Conservation (phyloP, 2,113 vertebrate genomes). For the Microtus richardsoni region DNA sequence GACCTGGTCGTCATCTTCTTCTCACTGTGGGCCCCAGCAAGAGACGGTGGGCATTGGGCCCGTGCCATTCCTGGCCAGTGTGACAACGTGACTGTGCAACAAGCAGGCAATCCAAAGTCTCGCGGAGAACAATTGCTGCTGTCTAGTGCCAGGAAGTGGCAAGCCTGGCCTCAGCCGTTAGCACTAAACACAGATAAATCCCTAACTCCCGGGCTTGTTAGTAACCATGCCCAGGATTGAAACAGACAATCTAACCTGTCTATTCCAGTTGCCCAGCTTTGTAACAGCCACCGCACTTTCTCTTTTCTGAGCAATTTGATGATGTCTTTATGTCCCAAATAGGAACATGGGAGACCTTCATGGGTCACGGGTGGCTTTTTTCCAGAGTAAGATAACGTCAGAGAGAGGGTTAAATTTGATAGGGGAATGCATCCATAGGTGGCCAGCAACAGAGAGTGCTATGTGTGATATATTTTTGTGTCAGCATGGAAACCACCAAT, state of each 20-base stretch:
- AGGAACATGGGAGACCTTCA: not conserved
- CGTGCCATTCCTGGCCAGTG: not conserved
- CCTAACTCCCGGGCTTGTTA: slow-evolving; percentile 2
- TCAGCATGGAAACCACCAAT: not conserved
- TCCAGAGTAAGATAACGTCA: not conserved
- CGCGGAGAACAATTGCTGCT: not conserved
- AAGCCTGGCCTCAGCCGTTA: not conserved
- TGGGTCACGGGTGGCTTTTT: not conserved
- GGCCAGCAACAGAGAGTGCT: not conserved
- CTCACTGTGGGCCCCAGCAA: not conserved
- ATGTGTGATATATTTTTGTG: rapidly evolving
- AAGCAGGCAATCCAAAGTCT: not conserved
- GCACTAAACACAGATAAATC: not conserved
- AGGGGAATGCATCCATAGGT: rapidly evolving
- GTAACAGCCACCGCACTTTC: not conserved
- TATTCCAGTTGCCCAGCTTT: not conserved
- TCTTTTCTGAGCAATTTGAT: not conserved
- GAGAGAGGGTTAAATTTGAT: not conserved
- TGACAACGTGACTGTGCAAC: not conserved
- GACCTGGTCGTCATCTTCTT: too few species aligned
- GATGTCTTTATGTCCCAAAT: not conserved
- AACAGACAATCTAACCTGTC: not conserved
- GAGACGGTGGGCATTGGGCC: too few species aligned
- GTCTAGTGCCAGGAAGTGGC: slow-evolving; percentile 19
- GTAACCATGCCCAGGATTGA: not conserved